These are phyloP conservation scores for Rhopilema esculentum DNA, from an alignment of 30 jellyfish, hydroid and myxozoan genomes.

Conservation along the genomic window DNA sequence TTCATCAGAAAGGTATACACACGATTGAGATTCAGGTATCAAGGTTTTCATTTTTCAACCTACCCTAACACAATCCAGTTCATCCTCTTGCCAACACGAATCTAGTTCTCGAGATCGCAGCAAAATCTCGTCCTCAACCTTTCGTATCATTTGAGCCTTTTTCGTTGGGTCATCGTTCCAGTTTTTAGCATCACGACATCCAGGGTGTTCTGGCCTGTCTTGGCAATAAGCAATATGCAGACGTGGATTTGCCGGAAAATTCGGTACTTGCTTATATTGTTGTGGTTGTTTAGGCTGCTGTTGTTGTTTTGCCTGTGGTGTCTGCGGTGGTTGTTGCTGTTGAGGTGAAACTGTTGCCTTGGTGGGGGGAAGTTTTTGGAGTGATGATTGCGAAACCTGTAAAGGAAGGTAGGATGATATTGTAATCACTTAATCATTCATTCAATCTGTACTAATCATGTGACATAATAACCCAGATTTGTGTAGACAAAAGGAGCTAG, in stretches of 20 bases:
- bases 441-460: too few species aligned
- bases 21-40: too few species aligned
- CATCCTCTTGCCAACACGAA: constrained; percentile 98
- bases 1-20: too few species aligned
- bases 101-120: constrained; percentile 87
- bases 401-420: not conserved
- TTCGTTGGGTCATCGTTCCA: constrained; percentile 60
- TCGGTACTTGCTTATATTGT: constrained; percentile 3
- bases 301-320: not conserved
- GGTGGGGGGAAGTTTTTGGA: constrained; percentile 19
- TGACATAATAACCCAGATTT: too few species aligned
- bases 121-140: constrained; percentile 87
- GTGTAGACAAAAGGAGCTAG: too few species aligned
- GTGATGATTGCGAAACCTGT: constrained; percentile 2
- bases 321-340: constrained; percentile 7
- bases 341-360: constrained; percentile 13
- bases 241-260: constrained; percentile 17
- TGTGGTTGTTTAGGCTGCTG: constrained; percentile 29
- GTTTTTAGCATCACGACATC: constrained; percentile 44
- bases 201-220: constrained; percentile 40
- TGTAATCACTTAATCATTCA: not conserved
- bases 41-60: not conserved
- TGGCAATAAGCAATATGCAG: constrained; percentile 50
- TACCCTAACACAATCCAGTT: constrained; percentile 87
- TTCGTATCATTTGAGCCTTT: constrained; percentile 60